A percentile compares a stretch with the other conserved stretches of the same genome.
phyloP scores from a whole-genome alignment of 2,113 vertebrate genomes.

The Chamaea fasciata region DNA sequence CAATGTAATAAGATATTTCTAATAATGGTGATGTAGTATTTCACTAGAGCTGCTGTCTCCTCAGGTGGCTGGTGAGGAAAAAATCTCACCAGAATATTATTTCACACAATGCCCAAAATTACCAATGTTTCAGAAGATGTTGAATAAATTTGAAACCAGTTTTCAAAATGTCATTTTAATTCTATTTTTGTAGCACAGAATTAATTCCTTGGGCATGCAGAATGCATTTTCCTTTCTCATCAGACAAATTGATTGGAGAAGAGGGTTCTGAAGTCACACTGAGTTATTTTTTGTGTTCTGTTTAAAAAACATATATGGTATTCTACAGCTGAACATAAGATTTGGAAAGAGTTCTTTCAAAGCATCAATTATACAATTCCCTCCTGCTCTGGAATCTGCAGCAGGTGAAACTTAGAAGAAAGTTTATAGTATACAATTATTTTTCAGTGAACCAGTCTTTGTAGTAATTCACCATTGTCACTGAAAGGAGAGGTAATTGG shows the following conservation, averaged over 20 bases:
- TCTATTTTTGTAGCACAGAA: background rate
- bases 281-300: background rate
- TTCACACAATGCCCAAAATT: background rate
- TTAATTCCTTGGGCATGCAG: background rate
- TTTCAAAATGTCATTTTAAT: background rate
- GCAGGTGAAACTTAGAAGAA: background rate
- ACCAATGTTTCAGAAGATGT: background rate
- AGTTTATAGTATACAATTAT: background rate
- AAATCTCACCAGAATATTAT: background rate
- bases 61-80: background rate
- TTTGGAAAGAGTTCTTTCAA: background rate
- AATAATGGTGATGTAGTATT: background rate
- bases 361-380: background rate
- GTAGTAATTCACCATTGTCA: background rate
- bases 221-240: background rate
- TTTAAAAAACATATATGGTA: background rate
- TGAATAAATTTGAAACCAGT: background rate
- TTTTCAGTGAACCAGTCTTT: background rate
- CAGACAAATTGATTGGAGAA: background rate
- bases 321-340: background rate
- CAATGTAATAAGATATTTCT: background rate
- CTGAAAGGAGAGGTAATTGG: background rate
- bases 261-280: background rate
- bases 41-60: background rate
- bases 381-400: background rate